Evolutionary conservation across 1,140 invertebrate genomes (phyloP).

Genomic region (Drosophila chauvacae): DNA sequence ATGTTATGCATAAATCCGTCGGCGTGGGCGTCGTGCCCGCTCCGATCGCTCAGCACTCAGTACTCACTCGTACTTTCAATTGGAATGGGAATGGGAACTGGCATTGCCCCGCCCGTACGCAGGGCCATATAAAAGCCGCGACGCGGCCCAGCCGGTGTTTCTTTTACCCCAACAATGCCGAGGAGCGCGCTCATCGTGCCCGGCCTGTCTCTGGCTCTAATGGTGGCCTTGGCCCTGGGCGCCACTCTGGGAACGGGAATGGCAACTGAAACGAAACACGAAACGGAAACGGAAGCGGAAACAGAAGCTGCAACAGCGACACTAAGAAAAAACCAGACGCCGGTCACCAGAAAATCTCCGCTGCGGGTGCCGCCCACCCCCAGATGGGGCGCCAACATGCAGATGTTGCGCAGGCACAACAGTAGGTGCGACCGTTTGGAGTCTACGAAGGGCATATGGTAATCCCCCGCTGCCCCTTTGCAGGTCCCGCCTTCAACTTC

Average conservation of each 20-base stretch:
- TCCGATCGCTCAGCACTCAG: conserved; percentile 11
- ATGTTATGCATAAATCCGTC: conserved; percentile 58
- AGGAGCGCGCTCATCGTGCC: conserved; percentile 44
- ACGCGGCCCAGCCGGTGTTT: conserved; percentile 50
- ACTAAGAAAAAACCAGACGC: background rate
- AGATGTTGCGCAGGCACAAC: conserved; percentile 76
- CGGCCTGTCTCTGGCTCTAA: background rate
- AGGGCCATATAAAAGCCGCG: conserved; percentile 64
- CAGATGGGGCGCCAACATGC: conserved; percentile 80
- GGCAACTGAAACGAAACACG: background rate
- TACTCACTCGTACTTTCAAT: conserved; percentile 72
- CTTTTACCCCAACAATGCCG: conserved; percentile 64
- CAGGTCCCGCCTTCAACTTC: conserved; percentile 86
- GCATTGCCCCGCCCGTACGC: conserved; percentile 10
- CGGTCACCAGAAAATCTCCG: background rate
- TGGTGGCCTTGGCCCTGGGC: conserved; percentile 14
- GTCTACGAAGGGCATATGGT: background rate
- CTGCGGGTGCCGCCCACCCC: conserved; percentile 56
- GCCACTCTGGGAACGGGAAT: background rate
- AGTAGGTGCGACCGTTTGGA: conserved; percentile 54
- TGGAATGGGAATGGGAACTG: conserved; percentile 24
- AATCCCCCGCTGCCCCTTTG: conserved; percentile 52
- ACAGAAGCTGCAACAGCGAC: background rate
- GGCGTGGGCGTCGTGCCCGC: conserved; percentile 29
- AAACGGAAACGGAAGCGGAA: background rate